These are phyloP conservation scores for Drosophila seclusa DNA, from an alignment of 2,888 invertebrate species.

Conservation along the genomic window DNA sequence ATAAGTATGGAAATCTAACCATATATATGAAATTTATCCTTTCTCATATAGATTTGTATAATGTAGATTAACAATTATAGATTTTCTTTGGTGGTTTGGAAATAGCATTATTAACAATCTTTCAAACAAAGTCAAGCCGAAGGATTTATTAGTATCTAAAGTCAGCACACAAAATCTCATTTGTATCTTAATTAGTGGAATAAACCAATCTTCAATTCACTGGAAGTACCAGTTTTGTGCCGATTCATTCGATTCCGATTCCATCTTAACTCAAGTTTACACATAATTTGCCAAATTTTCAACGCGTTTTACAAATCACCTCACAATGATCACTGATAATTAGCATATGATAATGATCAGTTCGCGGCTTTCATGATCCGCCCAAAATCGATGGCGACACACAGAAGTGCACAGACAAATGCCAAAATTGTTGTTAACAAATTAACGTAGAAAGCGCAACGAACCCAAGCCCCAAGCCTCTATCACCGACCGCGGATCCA, in stretches of 20 bases:
- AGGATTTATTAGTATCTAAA: neutral
- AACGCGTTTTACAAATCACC: slow-evolving; percentile 28
- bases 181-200: neutral
- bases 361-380: slow-evolving; percentile 21
- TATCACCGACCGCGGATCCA: neutral
- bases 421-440: slow-evolving; percentile 74
- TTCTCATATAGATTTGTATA: neutral
- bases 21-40: neutral
- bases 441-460: slow-evolving; percentile 79
- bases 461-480: slow-evolving; percentile 37
- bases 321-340: slow-evolving; percentile 42
- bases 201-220: neutral
- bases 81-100: fast-evolving
- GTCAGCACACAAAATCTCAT: neutral
- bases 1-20: neutral
- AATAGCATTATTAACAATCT: neutral
- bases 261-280: slow-evolving; percentile 30
- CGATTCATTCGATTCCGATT: slow-evolving; percentile 24
- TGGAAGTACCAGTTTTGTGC: slow-evolving; percentile 13
- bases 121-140: neutral
- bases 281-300: slow-evolving; percentile 53
- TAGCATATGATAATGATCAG: slow-evolving; percentile 52
- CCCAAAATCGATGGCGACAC: slow-evolving; percentile 42
- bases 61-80: neutral
- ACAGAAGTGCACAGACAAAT: slow-evolving; percentile 63